These are phyloP conservation scores for Caradrina kadenii DNA, from an alignment of 2,888 invertebrate genomes.

Conservation along the genomic window DNA sequence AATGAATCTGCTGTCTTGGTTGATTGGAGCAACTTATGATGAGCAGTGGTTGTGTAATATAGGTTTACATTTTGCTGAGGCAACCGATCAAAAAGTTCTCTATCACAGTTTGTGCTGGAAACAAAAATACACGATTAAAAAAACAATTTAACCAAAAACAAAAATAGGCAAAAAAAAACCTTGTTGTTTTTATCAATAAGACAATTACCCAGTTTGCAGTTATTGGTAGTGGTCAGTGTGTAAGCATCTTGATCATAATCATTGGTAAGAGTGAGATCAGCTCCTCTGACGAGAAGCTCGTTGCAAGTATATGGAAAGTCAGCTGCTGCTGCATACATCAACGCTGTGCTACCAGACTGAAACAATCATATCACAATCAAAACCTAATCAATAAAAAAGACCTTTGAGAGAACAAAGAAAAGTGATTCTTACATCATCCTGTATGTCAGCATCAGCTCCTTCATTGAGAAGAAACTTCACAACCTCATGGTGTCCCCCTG, in stretches of 20 bases:
- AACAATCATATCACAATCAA: constrained; percentile 62
- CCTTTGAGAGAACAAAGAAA: background rate
- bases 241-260: constrained; percentile 96
- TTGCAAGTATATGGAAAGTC: constrained; percentile 97
- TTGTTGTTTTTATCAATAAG: background rate
- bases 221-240: constrained; percentile 93
- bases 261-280: constrained; percentile 95
- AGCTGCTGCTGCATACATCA: constrained; percentile 97
- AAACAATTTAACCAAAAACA: background rate
- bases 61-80: constrained; percentile 87
- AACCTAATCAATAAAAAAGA: background rate
- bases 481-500: constrained; percentile 97
- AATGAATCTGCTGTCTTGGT: constrained; percentile 84
- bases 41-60: constrained; percentile 67
- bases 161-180: too few relatives aligned
- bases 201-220: constrained; percentile 87
- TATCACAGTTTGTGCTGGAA: constrained; percentile 94
- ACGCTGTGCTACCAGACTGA: constrained; percentile 96
- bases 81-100: constrained; percentile 93
- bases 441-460: constrained; percentile 94
- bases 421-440: constrained; percentile 93
- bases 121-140: constrained; percentile 60
- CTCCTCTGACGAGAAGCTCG: constrained; percentile 94
- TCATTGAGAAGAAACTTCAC: constrained; percentile 94
- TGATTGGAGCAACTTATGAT: constrained; percentile 83